These are phyloP conservation scores for Halcyon malimbica DNA, from an alignment of 2,113 vertebrate genomes.

Conservation along the genomic window DNA sequence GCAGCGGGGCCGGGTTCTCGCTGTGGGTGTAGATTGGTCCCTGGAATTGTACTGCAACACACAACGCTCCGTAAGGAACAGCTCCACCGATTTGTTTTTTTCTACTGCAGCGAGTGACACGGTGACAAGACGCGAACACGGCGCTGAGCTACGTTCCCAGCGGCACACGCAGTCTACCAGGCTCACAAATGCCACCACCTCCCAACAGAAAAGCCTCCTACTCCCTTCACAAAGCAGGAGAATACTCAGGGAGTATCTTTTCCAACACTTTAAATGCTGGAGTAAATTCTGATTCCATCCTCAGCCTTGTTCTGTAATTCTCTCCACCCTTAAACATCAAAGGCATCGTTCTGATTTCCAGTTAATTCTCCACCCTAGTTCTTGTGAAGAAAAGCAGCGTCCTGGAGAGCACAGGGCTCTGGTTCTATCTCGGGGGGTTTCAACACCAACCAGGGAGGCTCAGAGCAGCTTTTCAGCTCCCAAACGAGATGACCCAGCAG, in stretches of 20 bases:
- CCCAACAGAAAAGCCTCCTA: not conserved
- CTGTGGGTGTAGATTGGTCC: constrained; percentile 96
- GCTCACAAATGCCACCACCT: not conserved
- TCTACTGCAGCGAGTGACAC: not conserved
- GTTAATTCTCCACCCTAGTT: not conserved
- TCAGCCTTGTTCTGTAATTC: not conserved
- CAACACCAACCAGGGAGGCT: not conserved
- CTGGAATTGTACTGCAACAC: constrained; percentile 91
- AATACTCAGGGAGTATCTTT: not conserved
- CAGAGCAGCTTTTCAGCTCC: not conserved
- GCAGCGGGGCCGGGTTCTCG: constrained; percentile 88
- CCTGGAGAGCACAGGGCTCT: not conserved
- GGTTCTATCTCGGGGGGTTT: not conserved
- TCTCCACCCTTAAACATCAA: not conserved
- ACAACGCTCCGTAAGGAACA: not conserved
- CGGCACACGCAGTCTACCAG: not conserved
- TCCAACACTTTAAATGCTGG: not conserved
- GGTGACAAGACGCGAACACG: rapidly evolving
- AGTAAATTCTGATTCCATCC: not conserved
- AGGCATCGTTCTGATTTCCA: not conserved
- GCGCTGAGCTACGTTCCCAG: not conserved
- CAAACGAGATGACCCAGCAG: rapidly evolving
- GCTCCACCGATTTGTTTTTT: not conserved
- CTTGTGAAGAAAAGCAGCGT: rapidly evolving
- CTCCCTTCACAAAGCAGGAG: not conserved